phyloP scores from a whole-genome alignment of 2,113 vertebrate species.

The Steatornis caripensis region DNA sequence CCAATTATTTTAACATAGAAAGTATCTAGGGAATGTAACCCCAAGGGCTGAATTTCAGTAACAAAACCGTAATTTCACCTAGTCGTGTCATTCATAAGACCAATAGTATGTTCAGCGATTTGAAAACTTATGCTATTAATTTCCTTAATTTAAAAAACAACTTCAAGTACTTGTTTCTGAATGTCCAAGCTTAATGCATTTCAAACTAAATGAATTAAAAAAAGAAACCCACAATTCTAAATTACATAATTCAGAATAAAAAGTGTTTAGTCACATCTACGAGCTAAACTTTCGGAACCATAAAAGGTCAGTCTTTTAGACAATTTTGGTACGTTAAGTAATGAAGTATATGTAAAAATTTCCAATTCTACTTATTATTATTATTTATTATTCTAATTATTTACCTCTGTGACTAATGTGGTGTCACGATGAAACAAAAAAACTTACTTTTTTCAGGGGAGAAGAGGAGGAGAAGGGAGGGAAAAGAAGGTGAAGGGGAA shows the following conservation, averaged over 20 bases:
- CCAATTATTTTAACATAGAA: rapidly evolving
- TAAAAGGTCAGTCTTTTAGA: background rate
- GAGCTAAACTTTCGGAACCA: background rate
- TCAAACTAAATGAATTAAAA: background rate
- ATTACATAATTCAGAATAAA: background rate
- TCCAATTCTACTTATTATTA: background rate
- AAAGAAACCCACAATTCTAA: background rate
- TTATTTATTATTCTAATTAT: background rate
- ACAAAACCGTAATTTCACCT: background rate
- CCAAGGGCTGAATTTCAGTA: background rate
- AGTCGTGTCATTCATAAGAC: background rate
- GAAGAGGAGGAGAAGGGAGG: background rate
- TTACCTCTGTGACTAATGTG: background rate
- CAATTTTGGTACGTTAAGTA: background rate
- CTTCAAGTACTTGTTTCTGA: background rate
- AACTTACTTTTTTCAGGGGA: too few species aligned
- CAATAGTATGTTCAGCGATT: background rate
- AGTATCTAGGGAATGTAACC: background rate
- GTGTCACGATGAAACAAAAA: too few species aligned
- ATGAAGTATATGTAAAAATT: background rate
- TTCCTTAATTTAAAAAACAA: background rate
- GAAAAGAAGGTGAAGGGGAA: background rate
- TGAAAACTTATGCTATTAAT: background rate
- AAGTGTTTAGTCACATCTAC: background rate
- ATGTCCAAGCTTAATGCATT: background rate